Evolutionary conservation across 1,140 invertebrate genomes (phyloP), one percentile per base, ranked within the genome.

Genomic region (Helicoverpa armigera): DNA sequence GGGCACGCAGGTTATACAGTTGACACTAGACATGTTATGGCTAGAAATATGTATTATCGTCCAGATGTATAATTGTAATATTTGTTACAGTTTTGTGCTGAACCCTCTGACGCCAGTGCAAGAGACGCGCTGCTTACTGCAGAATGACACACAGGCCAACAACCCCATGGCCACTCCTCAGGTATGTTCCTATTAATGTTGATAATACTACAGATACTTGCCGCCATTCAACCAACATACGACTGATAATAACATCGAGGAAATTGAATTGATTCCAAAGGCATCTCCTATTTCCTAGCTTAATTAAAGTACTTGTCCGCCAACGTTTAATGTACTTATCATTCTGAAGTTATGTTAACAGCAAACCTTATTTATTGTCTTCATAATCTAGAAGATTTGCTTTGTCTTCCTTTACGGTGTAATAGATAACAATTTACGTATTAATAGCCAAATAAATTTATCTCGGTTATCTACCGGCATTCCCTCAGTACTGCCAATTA

Each of bases 21-120:
- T 43, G 35, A 43, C 35, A 43, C 4, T 43, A 43, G 35, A 43
- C 35, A 7, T 43, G 5, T 58, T 23, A 18, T 10, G 65, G 18
- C 3, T 16, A n/a, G 29, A 43, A 69, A 18, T 69, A n/a, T n/a
- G n/a, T n/a, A 48, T 50, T 12, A 12, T 50, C 10, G 50, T 31
- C 13, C 14, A 74, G 14, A 60, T 29, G 12, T 50, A 2, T 67
- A 67, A 60, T 74, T 69, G n/a, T 0, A 35, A 75, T 65, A n/a
- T 88, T 94, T 92, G 87, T 94, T 94, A 13, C 93, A 98, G 98
- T 94, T 98, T 98, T 91, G 98, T 98, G 3, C 96, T 98, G 50
- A 99, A 99, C 93, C 98, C 98, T 2, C 92, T 99, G 88, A 98
- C 98, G 74, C 98, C 98, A 1, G 96, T 98, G 54, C 98, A 99